These are phyloP conservation scores for Fringilla coelebs DNA, from an alignment of 2,797 vertebrate species.

Conservation along the genomic window DNA sequence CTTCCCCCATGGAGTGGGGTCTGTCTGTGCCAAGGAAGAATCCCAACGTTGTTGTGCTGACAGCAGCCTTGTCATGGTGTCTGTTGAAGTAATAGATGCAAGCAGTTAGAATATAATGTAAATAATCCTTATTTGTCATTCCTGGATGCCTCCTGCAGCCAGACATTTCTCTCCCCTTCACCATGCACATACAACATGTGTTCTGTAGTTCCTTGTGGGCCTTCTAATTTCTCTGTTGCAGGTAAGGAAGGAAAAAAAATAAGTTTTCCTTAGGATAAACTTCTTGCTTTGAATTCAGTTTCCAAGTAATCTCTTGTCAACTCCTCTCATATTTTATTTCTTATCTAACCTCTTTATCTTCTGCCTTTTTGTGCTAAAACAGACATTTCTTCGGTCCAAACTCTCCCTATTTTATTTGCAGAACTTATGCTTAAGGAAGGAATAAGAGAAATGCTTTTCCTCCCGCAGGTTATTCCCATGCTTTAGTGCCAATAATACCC, in stretches of 20 bases:
- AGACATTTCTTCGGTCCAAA: not conserved
- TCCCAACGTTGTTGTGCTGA: not conserved
- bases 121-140: not conserved
- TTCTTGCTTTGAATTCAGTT: not conserved
- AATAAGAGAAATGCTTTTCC: not conserved
- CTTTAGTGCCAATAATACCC: slow-evolving; percentile 42
- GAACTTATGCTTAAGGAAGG: not conserved
- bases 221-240: not conserved
- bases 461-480: slow-evolving; percentile 59
- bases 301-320: not conserved
- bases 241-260: not conserved
- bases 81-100: not conserved
- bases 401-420: not conserved
- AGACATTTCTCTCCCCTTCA: not conserved
- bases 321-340: not conserved
- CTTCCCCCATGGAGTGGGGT: not conserved
- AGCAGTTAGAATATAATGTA: not conserved
- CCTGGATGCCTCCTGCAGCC: fast-evolving
- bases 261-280: not conserved
- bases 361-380: not conserved
- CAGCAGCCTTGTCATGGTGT: not conserved
- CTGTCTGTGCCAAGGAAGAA: not conserved
- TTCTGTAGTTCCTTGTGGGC: not conserved
- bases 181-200: fast-evolving
- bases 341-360: not conserved